Conservation (phyloP, 2,113 vertebrate species). For the Aptenodytes patagonicus region DNA sequence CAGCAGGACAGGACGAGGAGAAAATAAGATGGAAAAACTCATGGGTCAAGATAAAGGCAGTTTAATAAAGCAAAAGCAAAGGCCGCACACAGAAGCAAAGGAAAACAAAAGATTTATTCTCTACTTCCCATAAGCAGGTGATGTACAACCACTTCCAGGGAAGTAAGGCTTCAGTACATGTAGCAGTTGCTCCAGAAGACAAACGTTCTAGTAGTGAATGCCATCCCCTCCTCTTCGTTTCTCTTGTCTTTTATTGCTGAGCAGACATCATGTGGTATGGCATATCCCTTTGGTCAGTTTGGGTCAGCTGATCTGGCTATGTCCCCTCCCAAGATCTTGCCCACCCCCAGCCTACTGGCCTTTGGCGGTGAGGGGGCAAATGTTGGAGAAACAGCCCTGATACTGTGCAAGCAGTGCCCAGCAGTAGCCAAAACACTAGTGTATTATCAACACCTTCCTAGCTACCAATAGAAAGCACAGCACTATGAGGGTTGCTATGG, state of each 20-base stretch:
- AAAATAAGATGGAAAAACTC: not conserved
- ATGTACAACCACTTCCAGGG: not conserved
- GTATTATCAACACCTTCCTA: not conserved
- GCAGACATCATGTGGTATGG: not conserved
- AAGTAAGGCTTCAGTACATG: not conserved
- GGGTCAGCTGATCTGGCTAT: not conserved
- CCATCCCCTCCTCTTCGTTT: no score
- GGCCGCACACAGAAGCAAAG: fast-evolving
- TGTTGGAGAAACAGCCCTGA: not conserved
- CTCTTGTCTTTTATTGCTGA: not conserved
- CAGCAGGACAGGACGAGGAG: not conserved
- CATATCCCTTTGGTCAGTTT: not conserved
- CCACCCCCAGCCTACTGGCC: not conserved
- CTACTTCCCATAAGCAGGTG: not conserved
- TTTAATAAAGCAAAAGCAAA: not conserved
- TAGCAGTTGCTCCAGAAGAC: not conserved
- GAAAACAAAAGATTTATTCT: not conserved
- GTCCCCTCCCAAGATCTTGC: not conserved
- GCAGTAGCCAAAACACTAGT: not conserved
- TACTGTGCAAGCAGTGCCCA: not conserved
- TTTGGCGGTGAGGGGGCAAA: no score
- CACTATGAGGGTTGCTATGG: not conserved
- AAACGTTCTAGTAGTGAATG: not conserved
- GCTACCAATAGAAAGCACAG: not conserved
- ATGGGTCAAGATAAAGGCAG: no score